phyloP scores from a whole-genome alignment of 2,888 invertebrate genomes.

The Noctuana brunneofusca region DNA sequence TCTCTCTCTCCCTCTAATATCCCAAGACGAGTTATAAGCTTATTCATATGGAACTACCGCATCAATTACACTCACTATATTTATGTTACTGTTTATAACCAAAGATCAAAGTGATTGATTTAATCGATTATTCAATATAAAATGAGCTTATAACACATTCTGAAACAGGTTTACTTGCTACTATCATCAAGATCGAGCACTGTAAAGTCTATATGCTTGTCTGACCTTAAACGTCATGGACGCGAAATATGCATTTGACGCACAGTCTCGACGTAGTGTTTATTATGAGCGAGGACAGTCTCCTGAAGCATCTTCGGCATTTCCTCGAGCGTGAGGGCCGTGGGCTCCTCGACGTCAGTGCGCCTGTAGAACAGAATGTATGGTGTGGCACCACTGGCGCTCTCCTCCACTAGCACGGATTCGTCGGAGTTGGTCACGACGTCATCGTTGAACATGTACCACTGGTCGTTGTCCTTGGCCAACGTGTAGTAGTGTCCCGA shows the following conservation, averaged over 20 bases:
- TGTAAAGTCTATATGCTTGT: conserved; percentile 54
- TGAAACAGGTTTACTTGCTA: conserved; percentile 36
- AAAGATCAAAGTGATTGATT: too few relatives aligned
- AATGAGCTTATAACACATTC: background rate
- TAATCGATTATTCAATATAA: background rate
- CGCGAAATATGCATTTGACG: conserved; percentile 52
- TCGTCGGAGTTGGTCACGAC: conserved; percentile 85
- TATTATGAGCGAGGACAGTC: conserved; percentile 62
- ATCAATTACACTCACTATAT: too few relatives aligned
- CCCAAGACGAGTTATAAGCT: too few relatives aligned
- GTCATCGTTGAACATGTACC: conserved; percentile 93
- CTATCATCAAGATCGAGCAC: conserved; percentile 51
- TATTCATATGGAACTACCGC: too few relatives aligned
- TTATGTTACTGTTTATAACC: too few relatives aligned
- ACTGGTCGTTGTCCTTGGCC: conserved; percentile 86
- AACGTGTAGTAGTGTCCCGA: conserved; percentile 95
- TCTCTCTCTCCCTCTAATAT: too few relatives aligned
- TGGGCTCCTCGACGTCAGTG: conserved; percentile 69
- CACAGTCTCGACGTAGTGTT: conserved; percentile 58
- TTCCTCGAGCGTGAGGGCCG: conserved; percentile 57
- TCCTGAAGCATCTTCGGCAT: conserved; percentile 62
- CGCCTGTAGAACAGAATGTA: conserved; percentile 90
- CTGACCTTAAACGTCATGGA: conserved; percentile 65
- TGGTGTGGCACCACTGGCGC: conserved; percentile 88
- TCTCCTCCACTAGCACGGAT: conserved; percentile 83